Percentiles rank a stretch among this genome's conserved stretches.
These are phyloP conservation scores for Heliconius nattereri DNA, from an alignment of 1,140 invertebrate species.

Conservation along the genomic window DNA sequence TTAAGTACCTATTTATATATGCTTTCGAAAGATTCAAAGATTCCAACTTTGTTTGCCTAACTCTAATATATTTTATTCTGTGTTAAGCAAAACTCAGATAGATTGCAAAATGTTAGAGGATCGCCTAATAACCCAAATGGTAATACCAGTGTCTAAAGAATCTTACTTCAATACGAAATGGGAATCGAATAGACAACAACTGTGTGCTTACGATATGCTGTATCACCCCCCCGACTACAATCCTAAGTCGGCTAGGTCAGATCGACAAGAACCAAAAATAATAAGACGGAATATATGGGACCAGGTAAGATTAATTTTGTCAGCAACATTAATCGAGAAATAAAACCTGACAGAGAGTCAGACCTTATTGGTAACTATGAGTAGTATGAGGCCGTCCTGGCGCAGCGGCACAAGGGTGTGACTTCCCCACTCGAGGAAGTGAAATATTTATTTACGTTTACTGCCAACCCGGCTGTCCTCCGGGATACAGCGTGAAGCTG, in stretches of 20 bases:
- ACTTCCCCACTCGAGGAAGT: too few relatives aligned
- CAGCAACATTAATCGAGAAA: background rate
- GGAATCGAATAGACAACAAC: conserved; percentile 41
- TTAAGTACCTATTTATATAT: background rate
- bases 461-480: too few relatives aligned
- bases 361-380: too few relatives aligned
- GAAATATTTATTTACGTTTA: too few relatives aligned
- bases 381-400: too few relatives aligned
- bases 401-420: too few relatives aligned
- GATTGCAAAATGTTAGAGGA: conserved; percentile 41
- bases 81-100: background rate
- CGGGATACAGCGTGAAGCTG: too few relatives aligned
- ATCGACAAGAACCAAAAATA: conserved; percentile 66
- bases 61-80: too few relatives aligned
- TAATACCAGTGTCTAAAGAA: conserved; percentile 64
- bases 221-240: conserved; percentile 72
- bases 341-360: too few relatives aligned
- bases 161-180: conserved; percentile 69
- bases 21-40: too few relatives aligned
- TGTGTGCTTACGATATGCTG: conserved; percentile 74
- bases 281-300: conserved; percentile 70
- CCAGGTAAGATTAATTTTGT: conserved; percentile 51
- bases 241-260: conserved; percentile 63
- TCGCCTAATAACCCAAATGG: conserved; percentile 56
- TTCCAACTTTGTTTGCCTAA: too few relatives aligned